These are phyloP conservation scores for Polyommatus icarus DNA, from an alignment of 2,888 invertebrate species.

Conservation along the genomic window DNA sequence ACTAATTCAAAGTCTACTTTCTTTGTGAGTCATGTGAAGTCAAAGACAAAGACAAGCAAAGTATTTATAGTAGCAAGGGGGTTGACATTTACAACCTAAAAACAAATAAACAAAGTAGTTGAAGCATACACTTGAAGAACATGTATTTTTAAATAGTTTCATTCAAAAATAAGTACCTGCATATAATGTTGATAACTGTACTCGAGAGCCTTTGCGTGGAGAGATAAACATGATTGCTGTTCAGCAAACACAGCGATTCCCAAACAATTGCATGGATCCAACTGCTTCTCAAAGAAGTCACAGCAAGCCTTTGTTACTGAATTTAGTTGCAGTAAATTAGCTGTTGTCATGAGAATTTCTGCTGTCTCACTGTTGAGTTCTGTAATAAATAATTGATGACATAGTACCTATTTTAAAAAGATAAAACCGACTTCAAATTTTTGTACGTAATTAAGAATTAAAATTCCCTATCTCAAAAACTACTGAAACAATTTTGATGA, in stretches of 20 bases:
- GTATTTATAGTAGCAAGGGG: neutral
- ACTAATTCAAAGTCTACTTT: neutral
- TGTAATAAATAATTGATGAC: too few species aligned
- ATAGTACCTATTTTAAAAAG: too few species aligned
- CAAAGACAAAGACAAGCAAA: neutral
- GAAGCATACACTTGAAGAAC: neutral
- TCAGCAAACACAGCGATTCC: slow-evolving; percentile 97
- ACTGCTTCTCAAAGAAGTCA: slow-evolving; percentile 91
- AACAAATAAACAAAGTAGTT: neutral
- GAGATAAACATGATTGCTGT: slow-evolving; percentile 90
- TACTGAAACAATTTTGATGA: too few species aligned
- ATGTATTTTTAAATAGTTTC: neutral
- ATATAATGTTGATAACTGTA: slow-evolving; percentile 92
- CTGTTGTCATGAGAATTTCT: slow-evolving; percentile 92
- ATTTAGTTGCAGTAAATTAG: slow-evolving; percentile 91
- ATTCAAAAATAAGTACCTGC: slow-evolving; percentile 79
- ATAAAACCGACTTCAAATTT: too few species aligned
- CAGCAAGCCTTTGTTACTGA: slow-evolving; percentile 95
- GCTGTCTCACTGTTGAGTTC: slow-evolving; percentile 95
- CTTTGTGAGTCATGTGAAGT: neutral
- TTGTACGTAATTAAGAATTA: too few species aligned
- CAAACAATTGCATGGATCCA: slow-evolving; percentile 96
- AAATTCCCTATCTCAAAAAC: too few species aligned
- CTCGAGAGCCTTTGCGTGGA: slow-evolving; percentile 89
- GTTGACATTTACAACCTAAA: neutral